These are phyloP conservation scores for Diabrotica balteata DNA, from an alignment of 2,888 invertebrate species.

Conservation along the genomic window DNA sequence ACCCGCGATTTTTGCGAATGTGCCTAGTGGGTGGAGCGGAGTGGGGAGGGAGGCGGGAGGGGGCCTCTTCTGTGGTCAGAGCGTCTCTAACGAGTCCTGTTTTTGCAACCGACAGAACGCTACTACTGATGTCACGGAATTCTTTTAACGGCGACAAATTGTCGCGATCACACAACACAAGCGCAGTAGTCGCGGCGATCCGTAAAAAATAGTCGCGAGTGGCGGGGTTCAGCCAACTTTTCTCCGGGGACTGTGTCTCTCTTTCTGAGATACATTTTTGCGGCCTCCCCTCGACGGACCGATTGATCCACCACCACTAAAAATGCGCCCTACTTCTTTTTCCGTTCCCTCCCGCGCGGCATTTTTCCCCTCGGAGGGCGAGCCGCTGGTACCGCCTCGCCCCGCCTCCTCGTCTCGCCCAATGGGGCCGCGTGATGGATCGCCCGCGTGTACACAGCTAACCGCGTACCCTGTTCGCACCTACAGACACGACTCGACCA, in stretches of 20 bases:
- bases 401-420: conserved; percentile 60
- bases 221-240: conserved; percentile 47
- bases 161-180: conserved; percentile 61
- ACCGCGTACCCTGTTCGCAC: conserved; percentile 51
- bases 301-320: conserved; percentile 62
- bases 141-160: conserved; percentile 63
- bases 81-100: conserved; percentile 57
- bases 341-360: conserved; percentile 54
- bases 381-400: conserved; percentile 62
- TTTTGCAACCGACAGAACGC: conserved; percentile 61
- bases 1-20: conserved; percentile 62
- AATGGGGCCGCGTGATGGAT: conserved; percentile 59
- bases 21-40: conserved; percentile 64
- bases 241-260: conserved; percentile 57
- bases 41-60: conserved; percentile 62
- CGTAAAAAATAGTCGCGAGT: conserved; percentile 54
- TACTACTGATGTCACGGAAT: conserved; percentile 62
- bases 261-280: conserved; percentile 60
- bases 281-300: conserved; percentile 58
- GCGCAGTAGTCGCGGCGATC: conserved; percentile 59
- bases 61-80: conserved; percentile 57
- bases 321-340: conserved; percentile 63
- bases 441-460: conserved; percentile 57
- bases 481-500: conserved; percentile 48
- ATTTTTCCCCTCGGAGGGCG: conserved; percentile 65